Percentiles rank a stretch among this genome's conserved stretches.
phyloP scores from a whole-genome alignment of 1,140 invertebrate genomes.

The honey bee (Apis mellifera) region DNA sequence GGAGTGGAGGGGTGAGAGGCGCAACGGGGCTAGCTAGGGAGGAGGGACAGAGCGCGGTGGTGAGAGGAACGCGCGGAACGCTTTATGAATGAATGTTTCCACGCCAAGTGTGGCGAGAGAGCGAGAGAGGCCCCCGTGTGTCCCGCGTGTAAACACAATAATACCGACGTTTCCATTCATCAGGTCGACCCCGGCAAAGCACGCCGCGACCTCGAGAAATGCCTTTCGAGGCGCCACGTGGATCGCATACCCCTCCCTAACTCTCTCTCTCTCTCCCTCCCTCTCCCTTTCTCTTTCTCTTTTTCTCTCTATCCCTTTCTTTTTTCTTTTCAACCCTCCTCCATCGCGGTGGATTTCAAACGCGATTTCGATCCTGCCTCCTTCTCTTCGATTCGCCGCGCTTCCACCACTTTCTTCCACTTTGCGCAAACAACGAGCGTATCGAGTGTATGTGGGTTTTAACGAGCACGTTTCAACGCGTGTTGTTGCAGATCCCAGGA shows the following conservation, averaged over 20 bases:
- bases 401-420: neutral
- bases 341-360: conserved; percentile 50
- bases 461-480: too few relatives aligned
- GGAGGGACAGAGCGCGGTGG: conserved; percentile 29
- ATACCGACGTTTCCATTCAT: conserved; percentile 76
- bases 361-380: conserved; percentile 42
- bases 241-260: conserved; percentile 50
- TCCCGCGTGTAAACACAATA: conserved; percentile 77
- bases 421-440: too few relatives aligned
- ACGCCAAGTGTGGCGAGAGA: conserved; percentile 72
- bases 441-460: too few relatives aligned
- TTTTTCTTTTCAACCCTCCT: conserved; percentile 52
- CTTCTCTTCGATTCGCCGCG: conserved; percentile 1
- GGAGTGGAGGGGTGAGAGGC: neutral
- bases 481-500: conserved; percentile 5
- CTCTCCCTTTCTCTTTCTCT: conserved; percentile 7
- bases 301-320: neutral
- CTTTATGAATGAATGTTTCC: conserved; percentile 77
- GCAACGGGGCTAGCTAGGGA: neutral
- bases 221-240: conserved; percentile 69
- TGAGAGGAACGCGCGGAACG: conserved; percentile 68
- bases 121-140: conserved; percentile 70
- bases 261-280: conserved; percentile 45
- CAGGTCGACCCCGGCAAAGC: conserved; percentile 66
- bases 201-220: conserved; percentile 72